Evolutionary conservation across 2,888 invertebrate species (phyloP), one percentile per base, ranked within the genome.

Genomic region (Meta bourneti): DNA sequence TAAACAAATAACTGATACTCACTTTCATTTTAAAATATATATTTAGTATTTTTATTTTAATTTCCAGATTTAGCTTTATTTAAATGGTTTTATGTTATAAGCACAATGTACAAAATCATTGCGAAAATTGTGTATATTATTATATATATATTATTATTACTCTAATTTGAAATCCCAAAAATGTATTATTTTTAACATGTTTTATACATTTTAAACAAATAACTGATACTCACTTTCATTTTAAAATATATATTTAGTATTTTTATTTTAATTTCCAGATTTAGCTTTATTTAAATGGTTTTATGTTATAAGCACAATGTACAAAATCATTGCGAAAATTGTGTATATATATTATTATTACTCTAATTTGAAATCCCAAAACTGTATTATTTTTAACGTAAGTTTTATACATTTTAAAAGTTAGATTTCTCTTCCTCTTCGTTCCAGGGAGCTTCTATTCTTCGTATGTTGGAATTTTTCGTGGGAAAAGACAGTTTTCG

Each of bases 381-480:
- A 34, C 1, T 34, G 4, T 34, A 34, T 34, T 34, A 34, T 34
- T 34, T 34, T 34, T 34, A 34, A 34, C 34, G 48, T 13, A 48
- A 11, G 16, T 34, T 11, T 13, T 9, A 34, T 49, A 0, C 1
- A 77, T 77, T 6, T 48, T 9, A 77, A 13, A 1, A 49, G 34
- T 81, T 71, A 49, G 11, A 82, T 9, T 51, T 7, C 9, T 54
- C 51, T 52, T 34, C 13, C 9, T 81, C 70, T 82, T 72, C 34
- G 48, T 94, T 94, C 54, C 94, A 97, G 97, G 98, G 98, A n/a
- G 97, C 98, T 0, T 97, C 98, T 0, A 95, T 98, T 8, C 96
- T 99, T 85, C 96, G 98, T 83, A 98, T 99, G 98, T 95, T 98
- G 94, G 98, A 98, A 95, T 96, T 96, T 80, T 97, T 98, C 93